phyloP scores from a whole-genome alignment of 1,140 invertebrate genomes.

The Heterodera carotae region DNA sequence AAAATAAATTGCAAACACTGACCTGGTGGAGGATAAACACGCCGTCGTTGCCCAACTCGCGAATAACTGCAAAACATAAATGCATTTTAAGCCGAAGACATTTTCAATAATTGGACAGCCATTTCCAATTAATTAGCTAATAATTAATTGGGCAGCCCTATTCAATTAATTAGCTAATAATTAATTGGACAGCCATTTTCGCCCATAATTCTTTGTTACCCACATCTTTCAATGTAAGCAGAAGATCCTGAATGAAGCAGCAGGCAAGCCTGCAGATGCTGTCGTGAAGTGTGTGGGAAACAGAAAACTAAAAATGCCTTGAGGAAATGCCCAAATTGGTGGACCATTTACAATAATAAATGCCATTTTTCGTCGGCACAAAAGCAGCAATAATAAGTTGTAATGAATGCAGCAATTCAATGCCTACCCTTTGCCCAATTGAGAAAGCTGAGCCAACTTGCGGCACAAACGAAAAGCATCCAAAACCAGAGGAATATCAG shows the following conservation, averaged over 20 bases:
- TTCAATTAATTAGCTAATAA: too few relatives aligned
- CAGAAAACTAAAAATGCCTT: conserved; percentile 27
- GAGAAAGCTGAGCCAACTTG: conserved; percentile 55
- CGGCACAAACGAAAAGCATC: conserved; percentile 64
- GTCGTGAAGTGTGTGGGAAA: conserved; percentile 36
- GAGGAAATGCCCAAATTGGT: conserved; percentile 21
- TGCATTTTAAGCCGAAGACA: too few relatives aligned
- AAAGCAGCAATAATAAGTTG: too few relatives aligned
- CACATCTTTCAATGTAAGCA: conserved; percentile 50
- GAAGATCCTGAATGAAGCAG: conserved; percentile 41
- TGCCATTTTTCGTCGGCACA: too few relatives aligned
- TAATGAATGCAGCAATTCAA: background rate
- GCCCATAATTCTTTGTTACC: background rate
- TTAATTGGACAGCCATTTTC: too few relatives aligned
- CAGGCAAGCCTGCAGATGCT: conserved; percentile 41
- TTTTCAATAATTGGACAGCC: too few relatives aligned
- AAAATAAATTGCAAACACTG: background rate
- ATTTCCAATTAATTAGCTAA: background rate
- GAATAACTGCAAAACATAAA: conserved; percentile 43
- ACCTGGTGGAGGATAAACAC: conserved; percentile 58
- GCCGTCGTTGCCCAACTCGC: conserved; percentile 56
- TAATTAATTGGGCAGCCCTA: background rate
- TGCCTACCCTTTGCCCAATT: conserved; percentile 47
- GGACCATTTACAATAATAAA: background rate
- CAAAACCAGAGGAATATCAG: conserved; percentile 67